A percentile compares a stretch with the other conserved stretches of the same genome.
These are phyloP conservation scores for Caenorhabditis sp. DNA, from an alignment of 2,888 invertebrate genomes.

Conservation along the genomic window DNA sequence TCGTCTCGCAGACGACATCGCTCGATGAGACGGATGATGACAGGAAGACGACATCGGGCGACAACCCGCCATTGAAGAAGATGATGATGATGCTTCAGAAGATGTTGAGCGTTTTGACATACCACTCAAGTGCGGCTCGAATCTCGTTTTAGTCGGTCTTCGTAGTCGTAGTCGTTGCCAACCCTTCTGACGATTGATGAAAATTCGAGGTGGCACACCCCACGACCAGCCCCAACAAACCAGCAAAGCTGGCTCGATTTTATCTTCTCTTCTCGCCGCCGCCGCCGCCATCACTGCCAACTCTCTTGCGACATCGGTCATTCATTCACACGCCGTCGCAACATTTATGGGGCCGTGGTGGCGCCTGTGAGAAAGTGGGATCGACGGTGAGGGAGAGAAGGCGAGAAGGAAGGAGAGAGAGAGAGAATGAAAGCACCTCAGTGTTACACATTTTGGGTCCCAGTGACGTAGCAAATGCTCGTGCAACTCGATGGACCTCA, in stretches of 20 bases:
- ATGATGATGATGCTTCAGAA: slow-evolving; percentile 57
- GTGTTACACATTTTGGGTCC: slow-evolving; percentile 48
- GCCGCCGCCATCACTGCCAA: slow-evolving; percentile 23
- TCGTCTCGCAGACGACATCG: slow-evolving; percentile 24
- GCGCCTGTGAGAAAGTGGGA: slow-evolving; percentile 57
- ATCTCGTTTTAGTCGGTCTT: slow-evolving; percentile 2
- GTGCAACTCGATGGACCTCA: slow-evolving; percentile 35
- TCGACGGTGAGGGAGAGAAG: slow-evolving; percentile 24
- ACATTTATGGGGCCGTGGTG: slow-evolving; percentile 60
- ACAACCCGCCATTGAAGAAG: slow-evolving; percentile 5
- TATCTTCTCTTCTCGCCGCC: slow-evolving; percentile 25
- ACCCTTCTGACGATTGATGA: slow-evolving; percentile 57
- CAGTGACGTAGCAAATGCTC: slow-evolving; percentile 40
- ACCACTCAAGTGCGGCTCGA: slow-evolving; percentile 49
- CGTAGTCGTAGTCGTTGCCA: too few relatives aligned
- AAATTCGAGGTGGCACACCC: slow-evolving; percentile 59
- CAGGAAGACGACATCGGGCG: slow-evolving; percentile 37
- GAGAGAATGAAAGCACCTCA: too few relatives aligned
- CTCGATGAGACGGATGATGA: slow-evolving; percentile 36
- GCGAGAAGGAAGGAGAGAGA: too few relatives aligned
- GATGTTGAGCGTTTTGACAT: slow-evolving; percentile 60
- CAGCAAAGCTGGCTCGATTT: slow-evolving; percentile 20
- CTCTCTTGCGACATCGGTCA: slow-evolving; percentile 55
- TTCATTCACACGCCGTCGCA: slow-evolving; percentile 39
- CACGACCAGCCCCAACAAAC: too few relatives aligned